Evolutionary conservation across 2,797 vertebrate genomes (phyloP).

Genomic region (Sylvilagus floridanus): DNA sequence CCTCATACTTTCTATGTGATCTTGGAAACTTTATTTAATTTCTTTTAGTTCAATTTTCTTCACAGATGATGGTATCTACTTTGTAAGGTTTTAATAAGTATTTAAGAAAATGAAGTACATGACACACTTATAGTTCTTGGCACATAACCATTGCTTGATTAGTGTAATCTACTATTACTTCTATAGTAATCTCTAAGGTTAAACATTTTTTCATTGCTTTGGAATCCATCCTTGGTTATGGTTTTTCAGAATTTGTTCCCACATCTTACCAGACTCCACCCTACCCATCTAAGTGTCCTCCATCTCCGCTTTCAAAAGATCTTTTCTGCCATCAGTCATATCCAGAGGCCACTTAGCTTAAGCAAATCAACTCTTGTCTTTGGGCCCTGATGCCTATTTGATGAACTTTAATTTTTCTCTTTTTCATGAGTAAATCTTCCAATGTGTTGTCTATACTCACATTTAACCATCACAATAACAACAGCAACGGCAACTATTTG

Average conservation of each 20-base stretch:
- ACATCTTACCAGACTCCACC: neutral
- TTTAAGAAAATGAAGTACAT: neutral
- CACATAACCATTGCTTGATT: neutral
- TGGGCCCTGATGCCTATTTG: neutral
- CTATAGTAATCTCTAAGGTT: constrained; percentile 7
- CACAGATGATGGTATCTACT: neutral
- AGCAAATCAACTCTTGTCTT: neutral
- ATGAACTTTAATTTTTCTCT: constrained; percentile 37
- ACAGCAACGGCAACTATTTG: no score
- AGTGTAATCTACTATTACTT: constrained; percentile 13
- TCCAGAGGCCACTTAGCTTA: neutral
- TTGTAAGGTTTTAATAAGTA: neutral
- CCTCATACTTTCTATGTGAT: neutral
- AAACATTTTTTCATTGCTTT: constrained; percentile 27
- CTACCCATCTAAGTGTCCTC: neutral
- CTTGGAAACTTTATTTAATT: constrained; percentile 8
- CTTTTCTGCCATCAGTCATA: neutral
- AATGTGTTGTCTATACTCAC: neutral
- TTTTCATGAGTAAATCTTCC: neutral
- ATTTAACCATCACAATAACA: no score
- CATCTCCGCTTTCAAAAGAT: neutral
- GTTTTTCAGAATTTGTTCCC: neutral
- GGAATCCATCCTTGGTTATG: neutral
- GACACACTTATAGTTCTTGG: neutral
- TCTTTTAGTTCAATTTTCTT: neutral